A percentile compares a stretch with the other conserved stretches of the same genome.
Conservation (phyloP, 1,140 invertebrate species). For the Drosophila asahinai region DNA sequence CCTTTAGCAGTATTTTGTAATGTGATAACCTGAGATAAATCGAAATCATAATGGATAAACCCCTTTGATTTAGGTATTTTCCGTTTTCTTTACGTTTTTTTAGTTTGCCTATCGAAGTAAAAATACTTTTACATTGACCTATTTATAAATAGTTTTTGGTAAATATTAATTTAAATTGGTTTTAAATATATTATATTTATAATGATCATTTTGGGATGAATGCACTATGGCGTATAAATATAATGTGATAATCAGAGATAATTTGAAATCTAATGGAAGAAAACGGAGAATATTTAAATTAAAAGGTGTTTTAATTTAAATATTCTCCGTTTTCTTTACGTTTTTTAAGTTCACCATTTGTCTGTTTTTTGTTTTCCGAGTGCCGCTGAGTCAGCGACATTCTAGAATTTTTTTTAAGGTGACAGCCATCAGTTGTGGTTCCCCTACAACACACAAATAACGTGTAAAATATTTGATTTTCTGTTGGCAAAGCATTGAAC, state of each 20-base stretch:
- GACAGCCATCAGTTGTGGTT: slow-evolving; percentile 33
- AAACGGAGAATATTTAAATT: too few relatives aligned
- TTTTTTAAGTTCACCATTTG: not conserved
- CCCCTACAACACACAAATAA: slow-evolving; percentile 29
- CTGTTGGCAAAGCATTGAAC: slow-evolving; percentile 62
- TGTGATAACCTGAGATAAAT: too few relatives aligned
- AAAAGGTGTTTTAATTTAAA: not conserved
- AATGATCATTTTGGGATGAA: too few relatives aligned
- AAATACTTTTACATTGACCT: too few relatives aligned
- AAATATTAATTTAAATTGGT: too few relatives aligned
- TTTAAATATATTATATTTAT: too few relatives aligned
- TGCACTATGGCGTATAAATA: too few relatives aligned
- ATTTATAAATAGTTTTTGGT: too few relatives aligned
- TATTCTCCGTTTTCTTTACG: not conserved
- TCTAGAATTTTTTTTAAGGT: slow-evolving; percentile 32
- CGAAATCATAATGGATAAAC: not conserved
- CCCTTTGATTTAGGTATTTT: not conserved
- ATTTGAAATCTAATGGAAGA: not conserved
- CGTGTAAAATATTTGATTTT: slow-evolving; percentile 44
- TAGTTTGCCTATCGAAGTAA: not conserved
- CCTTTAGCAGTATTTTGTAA: not conserved
- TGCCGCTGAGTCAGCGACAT: slow-evolving; percentile 18
- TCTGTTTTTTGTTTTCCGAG: not conserved
- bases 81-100: not conserved
- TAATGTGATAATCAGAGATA: too few relatives aligned